Evolutionary conservation across 1,140 invertebrate species (phyloP), one percentile per base, ranked within the genome.

Genomic region (Plutomurus gul): DNA sequence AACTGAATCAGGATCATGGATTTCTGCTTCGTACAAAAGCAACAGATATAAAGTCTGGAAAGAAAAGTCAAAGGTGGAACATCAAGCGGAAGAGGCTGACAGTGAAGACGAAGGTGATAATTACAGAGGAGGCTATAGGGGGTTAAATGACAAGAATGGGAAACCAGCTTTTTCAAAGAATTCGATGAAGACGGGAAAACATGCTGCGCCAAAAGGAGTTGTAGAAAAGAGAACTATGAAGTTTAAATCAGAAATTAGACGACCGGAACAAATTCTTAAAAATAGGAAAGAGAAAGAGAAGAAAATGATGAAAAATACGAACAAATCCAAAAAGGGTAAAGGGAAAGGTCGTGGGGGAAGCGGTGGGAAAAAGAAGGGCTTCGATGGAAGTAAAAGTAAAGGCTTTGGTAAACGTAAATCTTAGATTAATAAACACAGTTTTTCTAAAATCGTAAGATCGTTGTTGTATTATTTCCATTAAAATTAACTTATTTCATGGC

Each of bases 1-100:
- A 81, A 98, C 97, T 3, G 97, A 99, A 87, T 96, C 95, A 75
- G 97, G 97, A 10, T 91, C 90, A 0, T 95, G 95, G 91, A 96
- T 99, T 83, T 92, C 96, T 3, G 95, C 96, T 0, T 93, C 94
- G 0, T 99, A 95, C 86, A 98, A 98, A 87, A 93, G 93, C 65
- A 92, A 96, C 81, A 88, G 93, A 80, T 99, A 98, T 86, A 90
- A 91, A 60, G 89, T 92, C 40, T 99, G 96, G 96, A 92, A 93
- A 83, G 91, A 94, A 78, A 93, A 92, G 82, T 93, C 90, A 43
- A 95, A 95, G 87, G 86, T 91, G 33, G 89, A 91, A 80, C 89
- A 90, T 56, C 87, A 87, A 10, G 85, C 88, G 51, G 89, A 91
- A 33, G 87, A 89, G 22, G 90, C 91, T 76, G 89, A 91, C 46